Conservation (phyloP, 2,888 invertebrate species). For the Parapristionchus giblindavisi region DNA sequence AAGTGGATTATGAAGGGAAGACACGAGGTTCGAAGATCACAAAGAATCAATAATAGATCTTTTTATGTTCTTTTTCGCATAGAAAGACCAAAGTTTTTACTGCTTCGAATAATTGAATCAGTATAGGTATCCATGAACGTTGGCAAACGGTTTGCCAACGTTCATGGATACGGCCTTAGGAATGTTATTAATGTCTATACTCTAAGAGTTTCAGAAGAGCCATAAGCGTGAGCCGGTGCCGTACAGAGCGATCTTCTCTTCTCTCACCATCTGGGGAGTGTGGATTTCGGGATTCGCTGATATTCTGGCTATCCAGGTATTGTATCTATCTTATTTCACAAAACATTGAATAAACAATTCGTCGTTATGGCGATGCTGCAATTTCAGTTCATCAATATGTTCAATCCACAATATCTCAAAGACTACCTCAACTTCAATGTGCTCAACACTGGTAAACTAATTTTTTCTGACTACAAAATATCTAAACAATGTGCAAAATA, state of each 20-base stretch:
- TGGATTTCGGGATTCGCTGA: constrained; percentile 53
- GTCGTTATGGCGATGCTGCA: neutral
- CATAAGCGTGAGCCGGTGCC: constrained; percentile 41
- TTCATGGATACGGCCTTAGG: neutral
- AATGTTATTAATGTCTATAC: neutral
- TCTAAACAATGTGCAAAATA: neutral
- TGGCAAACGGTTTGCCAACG: too few relatives aligned
- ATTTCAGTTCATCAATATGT: constrained; percentile 40
- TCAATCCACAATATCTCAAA: constrained; percentile 52
- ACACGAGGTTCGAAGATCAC: neutral
- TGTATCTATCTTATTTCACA: constrained; percentile 4
- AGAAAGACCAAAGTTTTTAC: too few relatives aligned
- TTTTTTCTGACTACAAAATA: neutral
- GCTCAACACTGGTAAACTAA: constrained; percentile 40
- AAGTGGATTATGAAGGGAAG: constrained; percentile 39
- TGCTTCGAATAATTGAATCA: too few relatives aligned
- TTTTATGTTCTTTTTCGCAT: too few relatives aligned
- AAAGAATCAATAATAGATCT: too few relatives aligned
- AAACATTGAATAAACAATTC: neutral
- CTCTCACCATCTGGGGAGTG: constrained; percentile 47
- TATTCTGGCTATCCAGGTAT: constrained; percentile 48
- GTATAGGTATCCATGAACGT: too few relatives aligned
- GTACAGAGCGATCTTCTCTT: constrained; percentile 43
- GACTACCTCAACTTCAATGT: constrained; percentile 49
- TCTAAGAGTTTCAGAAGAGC: neutral